Conservation (phyloP, 2,113 vertebrate genomes). For the Tursiops truncatus region DNA sequence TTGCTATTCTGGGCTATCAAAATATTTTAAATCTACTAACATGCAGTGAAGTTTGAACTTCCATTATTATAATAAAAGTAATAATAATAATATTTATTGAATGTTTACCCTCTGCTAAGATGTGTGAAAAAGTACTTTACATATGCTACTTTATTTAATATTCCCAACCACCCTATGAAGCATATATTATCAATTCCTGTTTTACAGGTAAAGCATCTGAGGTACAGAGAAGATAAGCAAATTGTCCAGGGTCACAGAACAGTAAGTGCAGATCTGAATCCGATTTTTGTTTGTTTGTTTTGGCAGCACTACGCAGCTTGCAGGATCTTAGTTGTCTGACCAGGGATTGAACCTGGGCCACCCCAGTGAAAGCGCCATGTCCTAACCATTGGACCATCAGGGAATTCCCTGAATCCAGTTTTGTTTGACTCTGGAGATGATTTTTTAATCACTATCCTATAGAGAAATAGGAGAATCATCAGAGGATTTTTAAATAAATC, state of each 20-base stretch:
- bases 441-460: background rate
- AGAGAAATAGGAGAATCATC: background rate
- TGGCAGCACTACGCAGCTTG: background rate
- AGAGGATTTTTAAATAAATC: background rate
- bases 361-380: background rate
- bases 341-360: background rate
- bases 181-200: constrained; percentile 3
- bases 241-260: background rate
- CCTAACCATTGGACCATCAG: no score
- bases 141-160: background rate
- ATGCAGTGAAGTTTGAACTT: background rate
- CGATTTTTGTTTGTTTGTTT: background rate
- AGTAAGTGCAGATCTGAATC: background rate
- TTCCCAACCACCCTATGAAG: background rate
- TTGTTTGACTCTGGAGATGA: background rate
- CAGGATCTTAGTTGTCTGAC: background rate
- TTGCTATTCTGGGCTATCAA: background rate
- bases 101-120: background rate
- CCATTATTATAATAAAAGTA: background rate
- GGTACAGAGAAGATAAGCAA: constrained; percentile 10
- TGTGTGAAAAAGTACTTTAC: background rate
- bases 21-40: constrained; percentile 23
- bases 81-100: background rate
- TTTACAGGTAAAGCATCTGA: background rate
- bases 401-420: constrained; percentile 4